Conservation (phyloP, 2,888 invertebrate genomes). For the Marasmarcha lunaedactyla region DNA sequence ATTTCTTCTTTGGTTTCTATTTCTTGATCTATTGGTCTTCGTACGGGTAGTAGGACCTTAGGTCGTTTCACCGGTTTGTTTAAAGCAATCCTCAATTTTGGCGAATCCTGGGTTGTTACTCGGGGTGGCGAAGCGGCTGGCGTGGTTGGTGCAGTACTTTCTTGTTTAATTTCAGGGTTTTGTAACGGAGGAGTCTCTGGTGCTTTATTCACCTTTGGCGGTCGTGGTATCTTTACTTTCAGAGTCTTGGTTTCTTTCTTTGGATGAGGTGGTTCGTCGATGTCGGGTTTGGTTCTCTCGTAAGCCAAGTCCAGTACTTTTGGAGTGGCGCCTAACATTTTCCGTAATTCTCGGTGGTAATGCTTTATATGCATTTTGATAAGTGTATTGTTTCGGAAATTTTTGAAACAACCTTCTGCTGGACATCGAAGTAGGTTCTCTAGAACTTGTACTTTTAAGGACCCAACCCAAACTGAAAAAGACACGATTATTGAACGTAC, state of each 20-base stretch:
- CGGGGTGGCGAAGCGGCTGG: conserved; percentile 16
- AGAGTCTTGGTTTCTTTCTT: conserved; percentile 30
- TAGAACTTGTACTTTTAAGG: conserved; percentile 75
- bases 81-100: conserved; percentile 44
- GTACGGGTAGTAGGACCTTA: conserved; percentile 43
- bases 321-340: conserved; percentile 81
- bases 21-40: conserved; percentile 28
- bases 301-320: conserved; percentile 89
- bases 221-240: conserved; percentile 43
- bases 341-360: conserved; percentile 86
- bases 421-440: conserved; percentile 80
- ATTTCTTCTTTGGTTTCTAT: conserved; percentile 21
- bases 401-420: conserved; percentile 86
- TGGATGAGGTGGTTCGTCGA: conserved; percentile 7
- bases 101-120: conserved; percentile 40
- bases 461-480: conserved; percentile 66
- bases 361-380: conserved; percentile 95
- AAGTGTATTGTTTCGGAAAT: conserved; percentile 90
- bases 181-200: conserved; percentile 20
- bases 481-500: too few species aligned
- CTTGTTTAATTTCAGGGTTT: conserved; percentile 21
- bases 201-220: conserved; percentile 22
- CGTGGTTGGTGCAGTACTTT: conserved; percentile 20
- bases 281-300: conserved; percentile 72
- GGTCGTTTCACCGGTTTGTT: conserved; percentile 47